These are phyloP conservation scores for Sciurus niger DNA, from an alignment of 2,113 vertebrate genomes.

Conservation along the genomic window DNA sequence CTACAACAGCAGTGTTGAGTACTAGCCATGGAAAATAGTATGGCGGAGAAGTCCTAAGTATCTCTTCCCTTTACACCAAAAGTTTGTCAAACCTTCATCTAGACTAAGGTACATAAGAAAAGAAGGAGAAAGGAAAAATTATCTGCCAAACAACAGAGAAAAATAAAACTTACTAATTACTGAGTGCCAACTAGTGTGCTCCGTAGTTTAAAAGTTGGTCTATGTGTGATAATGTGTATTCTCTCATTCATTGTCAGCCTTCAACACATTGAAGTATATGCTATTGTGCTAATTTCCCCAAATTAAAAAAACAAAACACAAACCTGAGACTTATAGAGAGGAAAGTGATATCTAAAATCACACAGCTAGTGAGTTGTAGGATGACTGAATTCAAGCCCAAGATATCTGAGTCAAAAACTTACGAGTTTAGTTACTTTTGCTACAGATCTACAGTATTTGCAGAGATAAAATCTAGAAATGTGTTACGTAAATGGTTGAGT, in stretches of 20 bases:
- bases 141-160: background rate
- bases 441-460: background rate
- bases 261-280: background rate
- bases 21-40: background rate
- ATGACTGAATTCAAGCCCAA: background rate
- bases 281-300: background rate
- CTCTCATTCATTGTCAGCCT: background rate
- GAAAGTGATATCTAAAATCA: background rate
- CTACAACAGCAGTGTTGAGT: background rate
- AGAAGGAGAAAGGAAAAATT: background rate
- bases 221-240: background rate
- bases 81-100: background rate
- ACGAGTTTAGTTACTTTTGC: background rate
- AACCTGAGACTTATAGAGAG: background rate
- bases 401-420: background rate
- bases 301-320: slow-evolving; percentile 1
- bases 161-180: background rate
- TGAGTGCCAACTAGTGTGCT: background rate
- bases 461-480: background rate
- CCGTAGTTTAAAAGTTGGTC: background rate
- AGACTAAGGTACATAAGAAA: background rate
- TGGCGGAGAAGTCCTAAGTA: background rate
- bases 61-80: background rate
- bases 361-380: background rate
- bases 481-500: background rate